Percentiles rank a stretch among this genome's conserved stretches.
Evolutionary conservation across 2,888 invertebrate species (phyloP).

Genomic region (Mesorhabditis belari): DNA sequence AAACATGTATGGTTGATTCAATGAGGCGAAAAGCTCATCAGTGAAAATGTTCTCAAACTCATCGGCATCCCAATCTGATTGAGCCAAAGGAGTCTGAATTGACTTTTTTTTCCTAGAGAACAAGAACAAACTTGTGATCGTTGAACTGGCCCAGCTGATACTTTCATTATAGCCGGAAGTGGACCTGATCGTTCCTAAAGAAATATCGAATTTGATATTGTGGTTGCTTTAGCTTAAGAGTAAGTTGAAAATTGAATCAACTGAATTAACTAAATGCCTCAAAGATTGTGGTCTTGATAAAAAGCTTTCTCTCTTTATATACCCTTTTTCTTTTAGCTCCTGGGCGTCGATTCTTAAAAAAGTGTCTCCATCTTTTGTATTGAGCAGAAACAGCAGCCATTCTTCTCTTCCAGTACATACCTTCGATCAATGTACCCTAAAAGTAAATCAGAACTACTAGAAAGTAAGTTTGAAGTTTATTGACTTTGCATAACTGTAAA

Average conservation of each 20-base stretch:
- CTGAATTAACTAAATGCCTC: too few species aligned
- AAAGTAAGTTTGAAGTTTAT: too few species aligned
- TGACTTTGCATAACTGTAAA: too few species aligned
- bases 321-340: slow-evolving; percentile 13
- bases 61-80: slow-evolving; percentile 35
- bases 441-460: too few species aligned
- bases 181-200: too few species aligned
- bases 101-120: slow-evolving; percentile 2
- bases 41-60: slow-evolving; percentile 55
- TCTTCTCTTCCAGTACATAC: slow-evolving; percentile 98
- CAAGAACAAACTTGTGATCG: not conserved
- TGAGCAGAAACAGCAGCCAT: slow-evolving; percentile 92
- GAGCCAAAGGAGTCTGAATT: too few species aligned
- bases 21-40: slow-evolving; percentile 56
- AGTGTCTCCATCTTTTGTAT: slow-evolving; percentile 97
- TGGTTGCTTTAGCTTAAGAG: too few species aligned
- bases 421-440: slow-evolving; percentile 91
- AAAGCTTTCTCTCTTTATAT: too few species aligned
- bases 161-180: not conserved
- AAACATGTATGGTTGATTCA: slow-evolving; percentile 77
- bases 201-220: too few species aligned
- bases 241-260: too few species aligned
- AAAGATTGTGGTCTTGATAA: too few species aligned
- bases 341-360: slow-evolving; percentile 49
- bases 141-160: not conserved